Percentiles rank a stretch among this genome's conserved stretches.
phyloP scores from a whole-genome alignment of 2,797 vertebrate genomes.

The Poecilia velifera region DNA sequence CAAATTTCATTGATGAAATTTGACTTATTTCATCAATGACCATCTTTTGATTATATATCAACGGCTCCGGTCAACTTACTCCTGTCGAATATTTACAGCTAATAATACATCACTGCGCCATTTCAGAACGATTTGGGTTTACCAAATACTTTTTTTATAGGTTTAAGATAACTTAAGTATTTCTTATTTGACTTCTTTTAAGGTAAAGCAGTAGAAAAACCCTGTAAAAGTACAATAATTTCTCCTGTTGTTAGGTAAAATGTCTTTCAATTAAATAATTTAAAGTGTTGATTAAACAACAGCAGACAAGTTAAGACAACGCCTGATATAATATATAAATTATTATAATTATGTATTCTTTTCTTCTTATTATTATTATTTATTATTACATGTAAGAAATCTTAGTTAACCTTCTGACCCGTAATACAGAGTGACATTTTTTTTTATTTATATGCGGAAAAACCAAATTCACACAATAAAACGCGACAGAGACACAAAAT shows the following conservation, averaged over 20 bases:
- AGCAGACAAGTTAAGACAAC: not conserved
- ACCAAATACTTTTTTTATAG: not conserved
- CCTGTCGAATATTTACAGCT: not conserved
- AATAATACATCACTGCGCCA: not conserved
- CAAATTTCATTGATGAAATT: too few species aligned
- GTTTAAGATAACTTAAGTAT: not conserved
- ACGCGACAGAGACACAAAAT: not conserved
- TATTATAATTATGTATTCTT: not conserved
- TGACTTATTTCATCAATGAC: not conserved
- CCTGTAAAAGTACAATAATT: too few species aligned
- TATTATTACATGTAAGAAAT: not conserved
- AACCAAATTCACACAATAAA: not conserved
- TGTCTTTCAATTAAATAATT: not conserved
- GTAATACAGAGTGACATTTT: not conserved
- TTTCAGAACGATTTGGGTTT: not conserved
- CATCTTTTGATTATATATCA: not conserved
- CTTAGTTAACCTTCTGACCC: not conserved
- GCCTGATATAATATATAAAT: not conserved
- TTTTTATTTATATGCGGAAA: not conserved
- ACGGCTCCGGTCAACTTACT: not conserved
- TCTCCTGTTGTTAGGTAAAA: too few species aligned
- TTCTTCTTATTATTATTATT: too few species aligned
- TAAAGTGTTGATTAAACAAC: not conserved
- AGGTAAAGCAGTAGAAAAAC: not conserved
- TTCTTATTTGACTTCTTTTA: not conserved